Percentiles rank a stretch among this genome's conserved stretches.
Evolutionary conservation across 2,888 invertebrate species (phyloP).

Genomic region (Himalopsyche japonica): DNA sequence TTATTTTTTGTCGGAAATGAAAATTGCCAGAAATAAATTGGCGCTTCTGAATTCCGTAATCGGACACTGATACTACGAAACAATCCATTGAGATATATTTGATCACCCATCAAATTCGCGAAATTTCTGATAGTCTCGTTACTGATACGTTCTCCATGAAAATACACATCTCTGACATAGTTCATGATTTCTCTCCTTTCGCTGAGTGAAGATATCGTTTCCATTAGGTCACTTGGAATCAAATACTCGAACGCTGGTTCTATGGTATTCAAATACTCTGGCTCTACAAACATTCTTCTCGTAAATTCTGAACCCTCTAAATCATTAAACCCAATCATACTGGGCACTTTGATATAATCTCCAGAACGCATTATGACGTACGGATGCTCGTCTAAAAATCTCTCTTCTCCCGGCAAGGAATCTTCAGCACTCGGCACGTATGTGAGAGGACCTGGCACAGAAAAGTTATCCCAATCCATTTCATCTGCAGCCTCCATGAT

Average conservation of each 20-base stretch:
- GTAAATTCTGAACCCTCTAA: slow-evolving; percentile 1
- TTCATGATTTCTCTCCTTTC: not conserved
- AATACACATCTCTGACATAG: slow-evolving; percentile 5
- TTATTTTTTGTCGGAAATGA: not conserved
- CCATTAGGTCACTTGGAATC: not conserved
- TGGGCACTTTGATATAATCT: slow-evolving; percentile 1
- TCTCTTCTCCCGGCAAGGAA: slow-evolving; percentile 47
- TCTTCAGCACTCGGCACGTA: slow-evolving; percentile 55
- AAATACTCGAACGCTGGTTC: slow-evolving; percentile 1
- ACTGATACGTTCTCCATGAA: not conserved
- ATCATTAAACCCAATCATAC: not conserved
- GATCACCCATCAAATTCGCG: slow-evolving; percentile 9
- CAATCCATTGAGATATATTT: not conserved
- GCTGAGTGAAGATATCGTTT: not conserved
- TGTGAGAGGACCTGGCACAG: slow-evolving; percentile 9
- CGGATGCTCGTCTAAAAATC: slow-evolving; percentile 51
- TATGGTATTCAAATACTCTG: not conserved
- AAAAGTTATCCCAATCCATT: slow-evolving; percentile 42
- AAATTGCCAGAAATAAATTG: slow-evolving; percentile 3
- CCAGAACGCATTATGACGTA: slow-evolving; percentile 45
- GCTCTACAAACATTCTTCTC: not conserved
- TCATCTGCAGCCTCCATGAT: slow-evolving; percentile 40
- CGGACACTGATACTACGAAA: not conserved
- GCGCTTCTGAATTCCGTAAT: not conserved
- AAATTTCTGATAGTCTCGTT: not conserved